Evolutionary conservation across 1,140 invertebrate species (phyloP).

Genomic region (Phenacoccus solenopsis): DNA sequence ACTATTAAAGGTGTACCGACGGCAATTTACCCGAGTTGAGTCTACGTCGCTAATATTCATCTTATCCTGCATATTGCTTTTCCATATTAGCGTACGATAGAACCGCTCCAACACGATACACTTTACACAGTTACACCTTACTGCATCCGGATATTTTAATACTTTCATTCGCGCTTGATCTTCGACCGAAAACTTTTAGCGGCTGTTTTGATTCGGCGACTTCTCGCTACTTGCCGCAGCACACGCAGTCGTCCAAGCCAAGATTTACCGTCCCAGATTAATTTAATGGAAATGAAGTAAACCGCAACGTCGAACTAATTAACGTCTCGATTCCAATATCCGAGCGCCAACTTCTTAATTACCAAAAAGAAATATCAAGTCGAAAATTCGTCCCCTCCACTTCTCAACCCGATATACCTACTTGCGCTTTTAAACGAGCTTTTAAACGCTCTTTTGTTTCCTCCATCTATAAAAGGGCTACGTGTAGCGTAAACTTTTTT

Average conservation of each 20-base stretch:
- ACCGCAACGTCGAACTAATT: too few relatives aligned
- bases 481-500: constrained; percentile 1
- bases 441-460: not conserved
- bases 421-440: not conserved
- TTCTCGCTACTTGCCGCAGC: too few relatives aligned
- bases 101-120: too few relatives aligned
- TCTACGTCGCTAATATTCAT: not conserved
- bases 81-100: not conserved
- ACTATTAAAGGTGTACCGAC: not conserved
- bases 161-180: too few relatives aligned
- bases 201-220: not conserved
- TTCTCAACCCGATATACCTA: not conserved
- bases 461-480: not conserved
- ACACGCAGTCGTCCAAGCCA: too few relatives aligned
- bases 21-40: not conserved
- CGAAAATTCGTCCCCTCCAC: not conserved
- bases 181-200: too few relatives aligned
- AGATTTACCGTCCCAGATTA: not conserved
- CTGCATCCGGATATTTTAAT: too few relatives aligned
- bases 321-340: too few relatives aligned
- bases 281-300: constrained; percentile 3
- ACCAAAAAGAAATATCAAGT: too few relatives aligned
- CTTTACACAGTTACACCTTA: too few relatives aligned
- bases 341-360: not conserved
- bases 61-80: not conserved